Evolutionary conservation across 1,140 invertebrate species (phyloP), one percentile per base, ranked within the genome.

Genomic region (Drosophila dunni): DNA sequence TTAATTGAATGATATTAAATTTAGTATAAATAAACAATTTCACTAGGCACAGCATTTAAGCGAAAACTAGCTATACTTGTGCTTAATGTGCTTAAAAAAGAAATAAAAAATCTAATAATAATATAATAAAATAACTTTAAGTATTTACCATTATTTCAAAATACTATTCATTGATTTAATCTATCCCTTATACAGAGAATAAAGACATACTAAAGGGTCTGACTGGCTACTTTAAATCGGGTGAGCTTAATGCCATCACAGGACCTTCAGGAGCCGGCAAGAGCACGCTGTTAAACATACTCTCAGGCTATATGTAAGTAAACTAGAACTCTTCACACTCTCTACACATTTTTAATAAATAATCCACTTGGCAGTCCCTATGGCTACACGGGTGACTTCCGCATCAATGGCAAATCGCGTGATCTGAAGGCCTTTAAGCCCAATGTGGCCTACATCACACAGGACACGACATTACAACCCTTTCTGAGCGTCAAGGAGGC

Each of bases 381-480:
- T 56, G 90, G 90, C 57, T 88, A 79, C 13, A 58, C 72, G 9
- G 90, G 95, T 93, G 71, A 92, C 71, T 81, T 95, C 94, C 93
- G 90, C 34, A 92, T 97, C 1, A 98, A 98, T 84, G 96, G 96
- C 1, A 93, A 93, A 13, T 91, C 94, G 6, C 93, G 98, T 44
- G 95, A 97, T 90, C 94, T 94, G 29, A 94, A 95, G 46, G 94
- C 95, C 66, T 98, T 98, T 91, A 94, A 97, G 38, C 95, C 96
- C 83, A 94, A 96, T 76, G 97, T 97, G 0, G 97, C 97, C 63
- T 99, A 98, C 89, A 98, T 98, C 66, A 97, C 97, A 93, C 98
- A 98, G 92, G 96, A 98, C 79, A 97, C 98, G 82, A 94, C 96
- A 78, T 93, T 99, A 6, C 95, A 98, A 65, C 95, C 96, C 0